Conservation (phyloP, 2,113 vertebrate genomes). For the Saguinus imperator region DNA sequence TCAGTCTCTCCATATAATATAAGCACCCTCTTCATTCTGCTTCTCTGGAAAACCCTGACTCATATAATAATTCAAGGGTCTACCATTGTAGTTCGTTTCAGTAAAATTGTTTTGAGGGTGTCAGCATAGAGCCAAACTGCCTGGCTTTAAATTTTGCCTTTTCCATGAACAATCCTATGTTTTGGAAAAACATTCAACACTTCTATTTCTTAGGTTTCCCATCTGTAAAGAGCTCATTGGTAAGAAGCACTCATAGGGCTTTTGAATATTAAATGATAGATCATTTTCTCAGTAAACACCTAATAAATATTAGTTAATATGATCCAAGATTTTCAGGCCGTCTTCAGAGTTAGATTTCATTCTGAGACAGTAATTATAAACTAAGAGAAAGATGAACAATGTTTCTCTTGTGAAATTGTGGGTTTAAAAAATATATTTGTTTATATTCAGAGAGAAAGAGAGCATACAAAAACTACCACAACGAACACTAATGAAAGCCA, state of each 20-base stretch:
- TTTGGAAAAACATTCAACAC: background rate
- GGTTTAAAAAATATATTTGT: background rate
- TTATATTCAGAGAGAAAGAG: background rate
- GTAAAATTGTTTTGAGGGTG: background rate
- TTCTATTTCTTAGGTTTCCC: background rate
- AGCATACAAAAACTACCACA: background rate
- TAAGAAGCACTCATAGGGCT: background rate
- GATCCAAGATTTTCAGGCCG: background rate
- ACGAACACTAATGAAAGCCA: background rate
- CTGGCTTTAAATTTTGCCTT: background rate
- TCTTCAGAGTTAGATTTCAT: conserved; percentile 3
- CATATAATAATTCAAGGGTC: background rate
- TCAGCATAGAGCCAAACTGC: fast-evolving
- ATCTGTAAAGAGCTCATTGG: background rate
- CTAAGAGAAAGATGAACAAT: background rate
- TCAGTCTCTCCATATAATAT: no score
- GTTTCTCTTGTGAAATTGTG: background rate
- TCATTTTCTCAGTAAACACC: background rate
- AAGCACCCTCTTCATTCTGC: background rate
- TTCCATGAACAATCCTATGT: background rate
- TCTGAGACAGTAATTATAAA: conserved; percentile 20
- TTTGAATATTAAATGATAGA: background rate
- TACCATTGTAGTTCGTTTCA: background rate
- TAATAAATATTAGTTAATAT: background rate
- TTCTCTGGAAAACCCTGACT: background rate